Percentiles rank a stretch among this genome's conserved stretches.
phyloP scores from a whole-genome alignment of 2,888 invertebrate species.

The Galerucella calmariensis region DNA sequence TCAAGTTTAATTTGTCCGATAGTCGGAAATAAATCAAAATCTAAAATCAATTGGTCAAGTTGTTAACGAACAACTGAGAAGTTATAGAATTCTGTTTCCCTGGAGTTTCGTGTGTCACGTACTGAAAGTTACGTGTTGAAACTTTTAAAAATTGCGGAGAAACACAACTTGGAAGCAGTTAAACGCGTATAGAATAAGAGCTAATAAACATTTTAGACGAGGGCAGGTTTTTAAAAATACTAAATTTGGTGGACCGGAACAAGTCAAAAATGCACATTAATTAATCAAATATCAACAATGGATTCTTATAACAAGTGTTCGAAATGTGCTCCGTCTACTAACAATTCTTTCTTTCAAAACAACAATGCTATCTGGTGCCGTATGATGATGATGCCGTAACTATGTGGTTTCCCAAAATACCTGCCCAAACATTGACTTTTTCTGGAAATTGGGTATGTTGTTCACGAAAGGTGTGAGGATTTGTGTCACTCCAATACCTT shows the following conservation, averaged over 20 bases:
- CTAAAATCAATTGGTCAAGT: constrained; percentile 24
- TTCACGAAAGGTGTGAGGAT: too few species aligned
- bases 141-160: constrained; percentile 18
- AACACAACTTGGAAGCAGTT: constrained; percentile 25
- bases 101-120: constrained; percentile 21
- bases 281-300: too few species aligned
- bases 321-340: too few species aligned
- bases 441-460: too few species aligned
- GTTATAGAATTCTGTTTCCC: constrained; percentile 24
- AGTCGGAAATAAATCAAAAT: constrained; percentile 21
- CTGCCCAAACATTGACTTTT: too few species aligned
- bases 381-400: too few species aligned
- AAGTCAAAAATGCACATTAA: not conserved
- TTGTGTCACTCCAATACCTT: too few species aligned
- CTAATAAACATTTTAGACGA: constrained; percentile 24
- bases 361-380: too few species aligned
- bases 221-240: not conserved
- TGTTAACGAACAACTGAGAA: constrained; percentile 23
- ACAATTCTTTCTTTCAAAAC: too few species aligned
- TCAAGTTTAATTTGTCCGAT: too few species aligned
- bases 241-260: not conserved
- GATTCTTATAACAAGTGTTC: too few species aligned
- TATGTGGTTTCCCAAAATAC: too few species aligned
- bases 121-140: constrained; percentile 25
- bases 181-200: constrained; percentile 28